Conservation (phyloP, 2,797 vertebrate genomes). For the Sebastes nivosus region DNA sequence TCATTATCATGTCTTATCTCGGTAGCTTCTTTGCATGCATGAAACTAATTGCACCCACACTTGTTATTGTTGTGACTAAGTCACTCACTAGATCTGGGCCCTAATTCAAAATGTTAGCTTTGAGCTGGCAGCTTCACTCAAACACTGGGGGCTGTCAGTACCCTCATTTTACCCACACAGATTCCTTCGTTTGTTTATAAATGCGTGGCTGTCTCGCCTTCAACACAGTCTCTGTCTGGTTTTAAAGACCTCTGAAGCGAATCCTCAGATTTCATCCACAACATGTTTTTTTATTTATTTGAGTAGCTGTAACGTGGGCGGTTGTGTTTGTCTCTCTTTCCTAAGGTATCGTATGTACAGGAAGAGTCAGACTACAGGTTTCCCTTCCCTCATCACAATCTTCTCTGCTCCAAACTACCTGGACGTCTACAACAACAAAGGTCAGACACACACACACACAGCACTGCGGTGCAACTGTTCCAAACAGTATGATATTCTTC, state of each 20-base stretch:
- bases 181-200: constrained; percentile 30
- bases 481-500: neutral
- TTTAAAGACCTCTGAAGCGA: constrained; percentile 33
- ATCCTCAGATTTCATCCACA: neutral
- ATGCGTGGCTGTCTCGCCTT: constrained; percentile 26
- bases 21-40: neutral
- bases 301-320: constrained; percentile 28
- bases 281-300: neutral
- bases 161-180: constrained; percentile 21
- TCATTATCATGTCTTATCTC: constrained; percentile 10
- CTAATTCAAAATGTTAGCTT: neutral
- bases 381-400: constrained; percentile 98
- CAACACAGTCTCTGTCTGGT: constrained; percentile 22
- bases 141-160: neutral
- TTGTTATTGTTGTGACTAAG: neutral
- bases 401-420: constrained; percentile 99
- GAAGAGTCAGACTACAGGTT: constrained; percentile 99
- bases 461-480: neutral
- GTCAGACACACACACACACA: constrained; percentile 72
- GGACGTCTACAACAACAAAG: constrained; percentile 99
- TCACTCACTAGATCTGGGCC: neutral
- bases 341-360: constrained; percentile 98
- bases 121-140: neutral
- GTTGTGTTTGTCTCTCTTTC: constrained; percentile 44
- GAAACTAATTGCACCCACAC: neutral